Conservation (phyloP, 2,113 vertebrate species). For the Rhea pennata region DNA sequence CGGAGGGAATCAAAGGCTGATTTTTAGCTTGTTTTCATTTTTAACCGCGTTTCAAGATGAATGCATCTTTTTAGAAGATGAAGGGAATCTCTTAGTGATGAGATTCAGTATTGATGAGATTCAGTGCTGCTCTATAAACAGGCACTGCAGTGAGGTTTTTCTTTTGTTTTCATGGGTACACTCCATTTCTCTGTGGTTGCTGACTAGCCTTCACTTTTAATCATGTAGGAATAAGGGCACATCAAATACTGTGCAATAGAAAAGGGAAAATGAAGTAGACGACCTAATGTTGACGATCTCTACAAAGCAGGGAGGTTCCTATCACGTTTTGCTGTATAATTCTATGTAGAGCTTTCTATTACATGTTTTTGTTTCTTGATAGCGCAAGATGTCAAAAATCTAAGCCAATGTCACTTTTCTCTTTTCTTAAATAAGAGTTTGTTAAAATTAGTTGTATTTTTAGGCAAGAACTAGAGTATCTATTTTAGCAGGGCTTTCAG, state of each 20-base stretch:
- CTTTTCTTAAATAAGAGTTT: background rate
- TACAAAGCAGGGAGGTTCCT: background rate
- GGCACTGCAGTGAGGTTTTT: fast-evolving
- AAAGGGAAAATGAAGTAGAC: background rate
- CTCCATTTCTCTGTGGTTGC: background rate
- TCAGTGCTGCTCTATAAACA: background rate
- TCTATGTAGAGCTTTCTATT: background rate
- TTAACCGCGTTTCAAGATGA: background rate
- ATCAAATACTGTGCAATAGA: background rate
- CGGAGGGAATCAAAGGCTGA: background rate
- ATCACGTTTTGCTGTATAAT: background rate
- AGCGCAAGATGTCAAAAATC: background rate
- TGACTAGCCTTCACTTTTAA: background rate
- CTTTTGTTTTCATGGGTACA: background rate
- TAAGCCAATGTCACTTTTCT: background rate
- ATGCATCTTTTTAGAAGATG: background rate
- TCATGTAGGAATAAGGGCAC: background rate
- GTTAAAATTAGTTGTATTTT: conserved; percentile 19
- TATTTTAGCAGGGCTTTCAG: conserved; percentile 13
- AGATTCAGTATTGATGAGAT: background rate
- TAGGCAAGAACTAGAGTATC: background rate
- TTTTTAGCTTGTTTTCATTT: background rate
- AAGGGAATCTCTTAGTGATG: background rate
- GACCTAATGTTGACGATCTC: background rate
- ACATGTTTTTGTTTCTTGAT: background rate